Percentiles rank a stretch among this genome's conserved stretches.
Conservation (phyloP, 2,888 invertebrate genomes). For the Schrankia costaestrigalis region DNA sequence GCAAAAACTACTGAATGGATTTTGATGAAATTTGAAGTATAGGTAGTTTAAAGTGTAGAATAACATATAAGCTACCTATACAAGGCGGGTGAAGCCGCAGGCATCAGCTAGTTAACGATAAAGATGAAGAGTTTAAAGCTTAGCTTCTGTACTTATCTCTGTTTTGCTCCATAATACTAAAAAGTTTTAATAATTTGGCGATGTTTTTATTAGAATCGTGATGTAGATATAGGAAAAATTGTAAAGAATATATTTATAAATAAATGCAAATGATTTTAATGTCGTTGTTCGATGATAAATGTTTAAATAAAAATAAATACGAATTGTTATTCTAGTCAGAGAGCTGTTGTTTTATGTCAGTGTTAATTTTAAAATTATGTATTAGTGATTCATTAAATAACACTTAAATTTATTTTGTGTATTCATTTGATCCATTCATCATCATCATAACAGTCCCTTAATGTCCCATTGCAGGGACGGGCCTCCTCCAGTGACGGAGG, state of each 20-base stretch:
- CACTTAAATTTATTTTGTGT: slow-evolving; percentile 11
- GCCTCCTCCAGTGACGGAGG: too few relatives aligned
- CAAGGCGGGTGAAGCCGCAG: too few relatives aligned
- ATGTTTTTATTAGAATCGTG: slow-evolving; percentile 28
- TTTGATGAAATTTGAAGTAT: too few relatives aligned
- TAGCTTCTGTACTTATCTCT: slow-evolving; percentile 20
- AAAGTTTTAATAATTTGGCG: slow-evolving; percentile 29
- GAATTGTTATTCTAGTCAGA: slow-evolving; percentile 75
- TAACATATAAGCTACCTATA: too few relatives aligned
- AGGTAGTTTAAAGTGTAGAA: too few relatives aligned
- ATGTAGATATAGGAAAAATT: slow-evolving; percentile 19
- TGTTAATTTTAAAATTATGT: slow-evolving; percentile 55
- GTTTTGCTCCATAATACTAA: too few relatives aligned
- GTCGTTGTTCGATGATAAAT: slow-evolving; percentile 68
- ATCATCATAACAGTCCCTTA: too few relatives aligned
- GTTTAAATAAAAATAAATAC: slow-evolving; percentile 56
- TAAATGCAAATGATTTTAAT: slow-evolving; percentile 44
- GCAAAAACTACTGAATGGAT: too few relatives aligned
- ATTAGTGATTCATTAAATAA: slow-evolving; percentile 33
- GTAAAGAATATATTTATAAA: slow-evolving; percentile 25
- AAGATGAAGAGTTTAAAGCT: neutral
- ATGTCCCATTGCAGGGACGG: too few relatives aligned
- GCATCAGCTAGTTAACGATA: too few relatives aligned
- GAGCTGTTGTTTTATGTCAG: slow-evolving; percentile 66
- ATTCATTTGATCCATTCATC: slow-evolving; percentile 2